phyloP scores from a whole-genome alignment of 1,140 invertebrate species.

The Saccostrea cuccullata region DNA sequence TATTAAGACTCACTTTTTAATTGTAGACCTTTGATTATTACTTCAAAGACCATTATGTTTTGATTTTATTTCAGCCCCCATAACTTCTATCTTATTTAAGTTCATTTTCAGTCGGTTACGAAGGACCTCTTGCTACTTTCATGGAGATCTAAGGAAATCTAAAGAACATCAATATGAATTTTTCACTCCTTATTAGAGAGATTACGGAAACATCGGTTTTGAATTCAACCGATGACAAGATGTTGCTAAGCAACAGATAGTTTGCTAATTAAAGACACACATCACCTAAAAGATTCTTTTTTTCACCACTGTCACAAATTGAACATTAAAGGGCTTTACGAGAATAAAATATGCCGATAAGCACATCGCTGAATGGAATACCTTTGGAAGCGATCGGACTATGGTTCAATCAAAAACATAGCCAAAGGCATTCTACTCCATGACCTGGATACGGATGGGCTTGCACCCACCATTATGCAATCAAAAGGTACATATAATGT shows the following conservation, averaged over 20 bases:
- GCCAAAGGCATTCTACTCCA: background rate
- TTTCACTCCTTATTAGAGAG: constrained; percentile 25
- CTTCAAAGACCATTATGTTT: background rate
- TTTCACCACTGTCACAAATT: constrained; percentile 10
- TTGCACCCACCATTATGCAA: background rate
- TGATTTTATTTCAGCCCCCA: too few relatives aligned
- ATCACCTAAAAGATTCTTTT: constrained; percentile 29
- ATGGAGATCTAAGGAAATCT: background rate
- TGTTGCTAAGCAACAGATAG: constrained; percentile 24
- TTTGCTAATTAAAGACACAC: constrained; percentile 20
- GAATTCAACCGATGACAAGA: constrained; percentile 7
- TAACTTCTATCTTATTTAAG: background rate
- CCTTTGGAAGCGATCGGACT: background rate
- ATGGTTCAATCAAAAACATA: background rate
- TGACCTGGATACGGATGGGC: background rate
- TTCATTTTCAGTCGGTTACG: background rate
- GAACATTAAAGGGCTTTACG: constrained; percentile 14
- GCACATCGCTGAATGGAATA: constrained; percentile 21
- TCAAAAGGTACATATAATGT: background rate
- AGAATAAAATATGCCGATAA: constrained; percentile 25
- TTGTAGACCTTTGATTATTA: background rate
- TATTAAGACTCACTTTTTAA: background rate
- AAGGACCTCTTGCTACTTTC: background rate
- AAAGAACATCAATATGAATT: constrained; percentile 8
- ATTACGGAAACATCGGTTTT: constrained; percentile 23